Percentiles rank a stretch among this genome's conserved stretches.
Conservation (phyloP, 2,113 vertebrate species). For the Willisornis vidua region DNA sequence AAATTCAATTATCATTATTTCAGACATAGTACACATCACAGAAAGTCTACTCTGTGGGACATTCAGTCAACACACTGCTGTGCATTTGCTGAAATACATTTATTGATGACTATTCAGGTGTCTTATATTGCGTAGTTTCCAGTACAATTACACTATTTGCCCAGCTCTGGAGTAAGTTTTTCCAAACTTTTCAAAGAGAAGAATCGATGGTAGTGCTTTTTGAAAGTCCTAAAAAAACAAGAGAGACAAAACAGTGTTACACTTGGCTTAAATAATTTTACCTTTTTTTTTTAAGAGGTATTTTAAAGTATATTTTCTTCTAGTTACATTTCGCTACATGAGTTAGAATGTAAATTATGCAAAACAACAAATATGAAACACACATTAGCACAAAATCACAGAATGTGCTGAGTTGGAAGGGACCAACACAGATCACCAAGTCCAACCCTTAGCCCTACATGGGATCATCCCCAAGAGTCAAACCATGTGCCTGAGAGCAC, state of each 20-base stretch:
- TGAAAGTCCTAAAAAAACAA: slow-evolving; percentile 79
- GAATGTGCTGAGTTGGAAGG: background rate
- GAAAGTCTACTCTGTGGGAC: background rate
- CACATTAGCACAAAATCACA: background rate
- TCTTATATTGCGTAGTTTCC: background rate
- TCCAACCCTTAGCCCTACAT: background rate
- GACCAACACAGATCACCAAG: background rate
- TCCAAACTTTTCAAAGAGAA: slow-evolving; percentile 81
- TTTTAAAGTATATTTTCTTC: background rate
- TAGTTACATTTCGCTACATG: background rate
- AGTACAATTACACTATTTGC: slow-evolving; percentile 70
- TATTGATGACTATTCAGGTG: background rate
- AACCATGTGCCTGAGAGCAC: background rate
- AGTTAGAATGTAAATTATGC: background rate
- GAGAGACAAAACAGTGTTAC: slow-evolving; percentile 3
- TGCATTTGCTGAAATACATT: slow-evolving; percentile 1
- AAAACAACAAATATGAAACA: background rate
- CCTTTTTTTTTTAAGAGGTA: background rate
- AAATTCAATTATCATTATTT: background rate
- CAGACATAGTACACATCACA: background rate
- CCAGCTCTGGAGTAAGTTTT: slow-evolving; percentile 79
- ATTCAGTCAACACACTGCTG: background rate
- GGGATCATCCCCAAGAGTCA: background rate
- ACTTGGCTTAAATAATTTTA: background rate
- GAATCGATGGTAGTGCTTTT: slow-evolving; percentile 74